A percentile compares a stretch with the other conserved stretches of the same genome.
Evolutionary conservation across 2,113 vertebrate species (phyloP).

Genomic region (Bufo gargarizans): DNA sequence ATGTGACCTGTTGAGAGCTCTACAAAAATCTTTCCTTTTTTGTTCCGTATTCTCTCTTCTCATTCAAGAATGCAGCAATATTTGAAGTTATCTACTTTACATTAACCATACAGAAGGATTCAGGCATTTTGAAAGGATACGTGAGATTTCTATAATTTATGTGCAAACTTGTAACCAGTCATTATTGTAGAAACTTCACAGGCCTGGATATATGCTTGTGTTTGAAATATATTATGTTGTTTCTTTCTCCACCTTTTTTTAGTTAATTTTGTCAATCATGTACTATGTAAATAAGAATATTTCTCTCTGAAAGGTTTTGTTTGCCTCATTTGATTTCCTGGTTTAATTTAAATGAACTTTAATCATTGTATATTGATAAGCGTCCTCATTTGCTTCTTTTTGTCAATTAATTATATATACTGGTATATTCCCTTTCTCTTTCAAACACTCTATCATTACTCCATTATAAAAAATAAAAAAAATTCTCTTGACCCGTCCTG

Average conservation of each 20-base stretch:
- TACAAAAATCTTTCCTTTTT: slow-evolving; percentile 27
- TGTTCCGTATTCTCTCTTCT: slow-evolving; percentile 34
- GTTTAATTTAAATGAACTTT: not conserved
- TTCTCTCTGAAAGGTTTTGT: not conserved
- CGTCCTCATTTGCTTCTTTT: too few species aligned
- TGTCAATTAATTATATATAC: too few species aligned
- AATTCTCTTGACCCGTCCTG: too few species aligned
- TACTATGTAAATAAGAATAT: not conserved
- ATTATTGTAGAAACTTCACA: not conserved
- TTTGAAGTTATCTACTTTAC: slow-evolving; percentile 42
- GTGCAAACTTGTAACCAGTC: not conserved
- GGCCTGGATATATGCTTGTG: not conserved
- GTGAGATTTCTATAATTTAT: slow-evolving; percentile 10
- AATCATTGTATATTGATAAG: too few species aligned
- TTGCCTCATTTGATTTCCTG: not conserved
- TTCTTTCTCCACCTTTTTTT: not conserved
- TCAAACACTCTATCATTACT: too few species aligned
- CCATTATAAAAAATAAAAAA: too few species aligned
- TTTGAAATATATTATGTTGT: not conserved
- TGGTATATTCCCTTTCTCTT: too few species aligned
- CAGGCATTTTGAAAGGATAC: slow-evolving; percentile 2
- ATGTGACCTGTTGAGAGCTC: slow-evolving; percentile 44
- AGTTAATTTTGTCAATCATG: not conserved
- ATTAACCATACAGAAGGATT: slow-evolving; percentile 14
- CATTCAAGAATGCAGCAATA: slow-evolving; percentile 30